phyloP scores from a whole-genome alignment of 2,797 vertebrate species.

The Nothura maculosa region DNA sequence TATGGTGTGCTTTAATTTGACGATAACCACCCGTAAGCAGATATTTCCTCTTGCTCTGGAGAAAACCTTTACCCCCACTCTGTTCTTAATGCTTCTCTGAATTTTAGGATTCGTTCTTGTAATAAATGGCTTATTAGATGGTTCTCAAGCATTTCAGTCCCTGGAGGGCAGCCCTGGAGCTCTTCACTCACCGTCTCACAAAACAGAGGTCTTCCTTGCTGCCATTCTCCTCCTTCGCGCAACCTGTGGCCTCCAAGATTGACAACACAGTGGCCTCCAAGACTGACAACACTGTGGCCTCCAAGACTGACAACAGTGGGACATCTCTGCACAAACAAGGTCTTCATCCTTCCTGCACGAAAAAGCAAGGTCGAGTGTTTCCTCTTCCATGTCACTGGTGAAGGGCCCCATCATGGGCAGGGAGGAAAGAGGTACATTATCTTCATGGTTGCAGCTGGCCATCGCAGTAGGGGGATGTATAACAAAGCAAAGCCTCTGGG shows the following conservation, averaged over 20 bases:
- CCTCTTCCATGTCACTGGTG: neutral
- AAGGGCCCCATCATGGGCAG: rapidly evolving
- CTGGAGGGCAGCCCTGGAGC: neutral
- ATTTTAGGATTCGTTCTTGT: neutral
- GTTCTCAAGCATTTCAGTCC: neutral
- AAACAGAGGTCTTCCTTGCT: neutral
- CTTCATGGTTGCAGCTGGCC: neutral
- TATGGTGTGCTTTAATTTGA: neutral
- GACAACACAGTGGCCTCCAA: no score
- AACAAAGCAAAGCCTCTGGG: neutral
- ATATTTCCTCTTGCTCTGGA: neutral
- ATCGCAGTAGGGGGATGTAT: rapidly evolving
- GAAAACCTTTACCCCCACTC: neutral
- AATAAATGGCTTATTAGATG: neutral
- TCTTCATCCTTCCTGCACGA: neutral
- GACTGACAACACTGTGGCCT: neutral
- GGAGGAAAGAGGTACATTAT: rapidly evolving
- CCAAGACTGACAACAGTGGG: neutral
- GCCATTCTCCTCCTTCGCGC: neutral
- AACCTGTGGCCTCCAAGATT: neutral
- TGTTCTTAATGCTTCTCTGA: neutral
- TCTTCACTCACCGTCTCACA: neutral
- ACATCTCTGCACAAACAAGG: neutral
- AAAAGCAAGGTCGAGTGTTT: neutral
- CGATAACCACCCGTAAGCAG: neutral